Evolutionary conservation across 2,113 vertebrate genomes (phyloP), one percentile per base, ranked within the genome.

Genomic region (Melanocharis versteri): DNA sequence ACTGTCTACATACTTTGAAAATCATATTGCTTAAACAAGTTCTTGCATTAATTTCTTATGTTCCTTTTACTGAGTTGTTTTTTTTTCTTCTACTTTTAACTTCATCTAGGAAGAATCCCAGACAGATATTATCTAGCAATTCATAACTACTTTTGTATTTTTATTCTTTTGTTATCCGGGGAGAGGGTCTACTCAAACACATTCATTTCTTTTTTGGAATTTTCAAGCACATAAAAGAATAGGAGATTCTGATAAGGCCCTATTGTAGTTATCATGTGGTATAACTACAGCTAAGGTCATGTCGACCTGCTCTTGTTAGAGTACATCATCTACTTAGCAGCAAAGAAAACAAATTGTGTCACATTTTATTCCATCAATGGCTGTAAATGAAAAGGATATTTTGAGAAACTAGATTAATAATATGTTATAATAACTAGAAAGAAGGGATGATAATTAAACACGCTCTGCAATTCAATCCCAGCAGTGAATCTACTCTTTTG

Each of bases 321-420:
- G 94, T 97, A 97, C 75, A 75, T 96, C 95, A 95, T 97, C 97
- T 97, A 87, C 95, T 94, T 92, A 97, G 92, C 61, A 94, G 95
- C 97, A 96, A 97, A 97, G 93, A 98, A 98, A 98, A 97, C 94
- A 97, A 97, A 97, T 96, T 95, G 95, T 96, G 87, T 97, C 91
- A 95, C 76, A 95, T 96, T 97, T 98, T 97, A 94, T 97, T 97
- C 87, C 91, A 96, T 97, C 89, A 83, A 78, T 44, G 65, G 45
- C 95, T 96, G 69, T 83, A 97, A 98, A 96, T 93, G 90, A 96
- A 97, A 96, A 79, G 84, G 90, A 66, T 96, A 97, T 98, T 98
- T 98, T 96, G 88, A 97, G 91, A 83, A 96, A 95, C 76, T 58
- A 75, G 90, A 97, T 97, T 98, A 97, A 96, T 96, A 97, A 96